These are phyloP conservation scores for Drosophila percnosoma DNA, from an alignment of 2,888 invertebrate species.

Conservation along the genomic window DNA sequence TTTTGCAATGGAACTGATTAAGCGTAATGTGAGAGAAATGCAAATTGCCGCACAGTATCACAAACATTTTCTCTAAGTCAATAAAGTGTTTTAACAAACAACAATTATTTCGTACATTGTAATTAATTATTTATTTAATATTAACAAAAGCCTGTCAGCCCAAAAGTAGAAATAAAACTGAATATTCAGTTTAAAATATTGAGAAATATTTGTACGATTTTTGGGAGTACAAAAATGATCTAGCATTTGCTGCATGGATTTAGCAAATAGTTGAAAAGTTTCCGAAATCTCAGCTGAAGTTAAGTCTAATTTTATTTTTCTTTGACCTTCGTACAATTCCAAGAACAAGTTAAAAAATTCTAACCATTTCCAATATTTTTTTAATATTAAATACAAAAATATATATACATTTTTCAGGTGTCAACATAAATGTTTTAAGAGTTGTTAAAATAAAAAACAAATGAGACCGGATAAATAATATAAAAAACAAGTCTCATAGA, in stretches of 20 bases:
- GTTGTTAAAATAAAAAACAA: not conserved
- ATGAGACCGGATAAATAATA: no score
- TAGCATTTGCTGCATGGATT: not conserved
- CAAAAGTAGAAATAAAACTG: not conserved
- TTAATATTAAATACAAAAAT: not conserved
- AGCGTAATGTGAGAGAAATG: conserved; percentile 66
- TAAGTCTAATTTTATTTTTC: not conserved
- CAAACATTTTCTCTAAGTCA: not conserved
- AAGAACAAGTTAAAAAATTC: not conserved
- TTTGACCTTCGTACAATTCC: not conserved
- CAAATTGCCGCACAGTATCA: conserved; percentile 3
- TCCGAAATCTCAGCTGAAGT: not conserved
- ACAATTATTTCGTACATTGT: not conserved
- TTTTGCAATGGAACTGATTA: conserved; percentile 60
- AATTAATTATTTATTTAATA: not conserved
- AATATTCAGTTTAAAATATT: not conserved
- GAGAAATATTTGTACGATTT: not conserved
- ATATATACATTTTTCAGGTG: not conserved
- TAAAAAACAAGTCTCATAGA: not conserved
- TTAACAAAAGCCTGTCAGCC: no score
- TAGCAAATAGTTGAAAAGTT: not conserved
- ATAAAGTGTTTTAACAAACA: not conserved
- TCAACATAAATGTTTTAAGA: not conserved
- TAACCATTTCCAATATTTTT: not conserved
- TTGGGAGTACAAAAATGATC: accelerated